Evolutionary conservation across 1,140 invertebrate species (phyloP).

Genomic region (Neotoxoptera formosana): DNA sequence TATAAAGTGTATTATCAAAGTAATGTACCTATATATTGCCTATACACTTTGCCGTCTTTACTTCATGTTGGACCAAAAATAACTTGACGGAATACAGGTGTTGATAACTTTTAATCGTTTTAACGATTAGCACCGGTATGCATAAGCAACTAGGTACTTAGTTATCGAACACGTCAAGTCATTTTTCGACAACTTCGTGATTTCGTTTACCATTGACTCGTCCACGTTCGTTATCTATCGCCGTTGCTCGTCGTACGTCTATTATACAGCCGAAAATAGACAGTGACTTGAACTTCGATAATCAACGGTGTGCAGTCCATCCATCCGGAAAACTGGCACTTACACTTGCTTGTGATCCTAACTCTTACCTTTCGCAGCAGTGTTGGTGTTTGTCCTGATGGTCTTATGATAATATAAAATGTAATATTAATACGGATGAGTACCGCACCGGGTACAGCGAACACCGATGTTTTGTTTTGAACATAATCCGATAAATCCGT

Average conservation of each 20-base stretch:
- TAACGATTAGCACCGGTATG: too few relatives aligned
- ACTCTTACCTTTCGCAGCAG: neutral
- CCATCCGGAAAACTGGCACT: neutral
- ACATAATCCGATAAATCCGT: neutral
- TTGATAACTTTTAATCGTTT: too few relatives aligned
- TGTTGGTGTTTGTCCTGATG: neutral
- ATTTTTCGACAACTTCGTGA: too few relatives aligned
- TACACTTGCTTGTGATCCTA: neutral
- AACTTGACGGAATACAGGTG: too few relatives aligned
- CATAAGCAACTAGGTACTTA: too few relatives aligned
- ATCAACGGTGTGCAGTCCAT: too few relatives aligned
- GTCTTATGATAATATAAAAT: neutral
- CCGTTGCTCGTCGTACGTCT: neutral
- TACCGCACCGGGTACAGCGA: neutral
- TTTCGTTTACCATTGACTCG: too few relatives aligned
- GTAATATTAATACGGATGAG: neutral
- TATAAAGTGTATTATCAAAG: too few relatives aligned
- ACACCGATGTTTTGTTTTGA: neutral
- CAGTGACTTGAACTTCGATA: neutral
- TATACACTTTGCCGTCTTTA: too few relatives aligned
- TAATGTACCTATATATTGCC: too few relatives aligned
- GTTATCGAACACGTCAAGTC: too few relatives aligned
- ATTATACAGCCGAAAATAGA: neutral
- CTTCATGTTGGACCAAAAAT: too few relatives aligned
- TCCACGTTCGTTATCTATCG: neutral